Base-by-base conservation (phyloP, 2,797 vertebrate genomes). In the Numenius phaeopus region DNA sequence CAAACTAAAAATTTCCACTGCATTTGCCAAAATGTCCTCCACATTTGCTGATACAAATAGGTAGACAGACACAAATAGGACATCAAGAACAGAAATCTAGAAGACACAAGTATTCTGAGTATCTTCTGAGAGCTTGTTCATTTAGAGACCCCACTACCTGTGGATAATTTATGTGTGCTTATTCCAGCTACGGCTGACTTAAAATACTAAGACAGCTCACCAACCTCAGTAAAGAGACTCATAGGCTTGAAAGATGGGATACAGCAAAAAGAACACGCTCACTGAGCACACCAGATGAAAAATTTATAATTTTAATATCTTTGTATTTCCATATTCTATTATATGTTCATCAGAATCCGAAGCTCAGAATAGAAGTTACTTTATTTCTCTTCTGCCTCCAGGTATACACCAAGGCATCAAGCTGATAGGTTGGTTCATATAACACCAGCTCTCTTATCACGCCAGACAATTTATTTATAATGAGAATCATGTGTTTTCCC, bases 271-370 rank as follows among this genome's bases (percentile, higher is more conserved):
- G 75, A 91, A 90, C 66, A 96, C 77, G 73, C 40, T 72, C 40
- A 49, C 77, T 78, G 46, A 89, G 89, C 76, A 82, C 23, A 8
- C 22, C 47, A 89, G 42, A 95, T 94, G 57, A 97, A 93, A 97
- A 83, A 96, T 94, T 97, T 87, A 89, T 88, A 91, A 79, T 92
- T 95, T 97, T 95, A 90, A 96, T 92, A 94, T 88, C 92, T 97
- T 90, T 46, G 34, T 83, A 95, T 97, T 98, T 96, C 73, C 90
- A 79, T 89, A 91, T 89, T 88, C 80, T 91, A 24, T 58, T 97
- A 46, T 18, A 18, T 19, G 77, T 62, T 94, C 72, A 81, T 95
- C 92, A 96, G 66, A 86, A 78, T 81, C 83, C 58, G 76, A 95
- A 85, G 80, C 87, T 49, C 1, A 18, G 52, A 90, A 57, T 29